Evolutionary conservation across 2,888 invertebrate genomes (phyloP).

Genomic region (Neoascia interrupta): DNA sequence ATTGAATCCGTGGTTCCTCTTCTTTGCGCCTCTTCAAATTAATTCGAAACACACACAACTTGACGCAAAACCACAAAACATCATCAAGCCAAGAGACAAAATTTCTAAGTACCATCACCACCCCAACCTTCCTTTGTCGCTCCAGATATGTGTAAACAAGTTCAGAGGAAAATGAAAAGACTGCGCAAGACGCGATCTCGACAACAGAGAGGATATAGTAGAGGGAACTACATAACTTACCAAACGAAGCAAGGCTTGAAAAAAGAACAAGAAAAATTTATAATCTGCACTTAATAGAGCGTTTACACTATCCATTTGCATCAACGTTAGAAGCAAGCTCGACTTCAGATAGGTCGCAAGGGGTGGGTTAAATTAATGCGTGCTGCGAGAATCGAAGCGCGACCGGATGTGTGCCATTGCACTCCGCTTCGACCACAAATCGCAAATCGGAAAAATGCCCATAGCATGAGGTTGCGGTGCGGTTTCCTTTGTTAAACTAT

Average conservation of each 20-base stretch:
- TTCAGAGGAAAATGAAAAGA: no score
- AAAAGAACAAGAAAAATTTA: slow-evolving; percentile 46
- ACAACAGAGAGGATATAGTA: slow-evolving; percentile 40
- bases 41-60: slow-evolving; percentile 24
- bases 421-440: slow-evolving; percentile 58
- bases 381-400: slow-evolving; percentile 63
- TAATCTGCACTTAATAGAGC: slow-evolving; percentile 69
- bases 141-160: no score
- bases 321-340: slow-evolving; percentile 51
- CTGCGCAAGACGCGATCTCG: no score
- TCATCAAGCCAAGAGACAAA: slow-evolving; percentile 36
- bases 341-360: no score
- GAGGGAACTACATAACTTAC: slow-evolving; percentile 30
- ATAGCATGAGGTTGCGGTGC: slow-evolving; percentile 13
- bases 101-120: slow-evolving; percentile 37
- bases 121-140: no score
- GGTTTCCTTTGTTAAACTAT: slow-evolving; percentile 49
- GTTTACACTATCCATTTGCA: slow-evolving; percentile 69
- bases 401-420: slow-evolving; percentile 69
- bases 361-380: slow-evolving; percentile 27
- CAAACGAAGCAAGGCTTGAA: slow-evolving; percentile 37
- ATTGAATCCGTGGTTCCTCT: slow-evolving; percentile 37
- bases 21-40: slow-evolving; percentile 50
- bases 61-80: slow-evolving; percentile 22
- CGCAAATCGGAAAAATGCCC: slow-evolving; percentile 63